Base-by-base conservation (phyloP, 2,888 invertebrate genomes). In the Sphaerophoria rueppellii region DNA sequence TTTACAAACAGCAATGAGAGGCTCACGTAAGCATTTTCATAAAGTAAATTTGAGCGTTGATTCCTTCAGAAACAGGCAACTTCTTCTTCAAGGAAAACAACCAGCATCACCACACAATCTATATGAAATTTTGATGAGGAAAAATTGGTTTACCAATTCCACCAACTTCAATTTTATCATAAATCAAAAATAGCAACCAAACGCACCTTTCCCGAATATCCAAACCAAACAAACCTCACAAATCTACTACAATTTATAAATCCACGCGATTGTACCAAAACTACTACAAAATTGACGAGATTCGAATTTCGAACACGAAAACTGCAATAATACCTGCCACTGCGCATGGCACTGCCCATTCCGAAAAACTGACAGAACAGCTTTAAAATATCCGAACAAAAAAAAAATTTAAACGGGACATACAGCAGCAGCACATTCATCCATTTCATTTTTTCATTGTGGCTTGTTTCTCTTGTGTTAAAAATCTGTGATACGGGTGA, bases 401-500 rank as follows among this genome's bases (percentile, higher is more conserved):
- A n/a, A 14, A 52, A 14, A 14, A 52, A 63, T 55, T 35, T 72
- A 72, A 83, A 80, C 72, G 79, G 72, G 83, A 80, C 72, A n/a
- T n/a, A 79, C 79, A 60, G 76, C 77, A 24, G 24, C 24, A 24
- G 24, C 63, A 58, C 16, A 50, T 65, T 35, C 65, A 82, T 40
- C 65, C 65, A 82, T 54, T 71, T 76, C 75, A 80, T 83, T 83
- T 80, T 78, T 79, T 72, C 74, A 71, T 67, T 67, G 67, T 83
- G 82, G 79, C 83, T 83, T 83, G 83, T 79, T 76, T 79, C 75
- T 79, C 75, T 75, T 65, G 83, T 72, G 79, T 76, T 50, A 65
- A 65, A 75, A 72, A 67, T 80, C 75, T 79, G 75, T 75, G 83
- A 83, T 80, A 72, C 80, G 79, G 83, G 83, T 83, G 83, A 83